Percentiles rank a stretch among this genome's conserved stretches.
These are phyloP conservation scores for Leptodactylus fallax DNA, from an alignment of 2,797 vertebrate species.

Conservation along the genomic window DNA sequence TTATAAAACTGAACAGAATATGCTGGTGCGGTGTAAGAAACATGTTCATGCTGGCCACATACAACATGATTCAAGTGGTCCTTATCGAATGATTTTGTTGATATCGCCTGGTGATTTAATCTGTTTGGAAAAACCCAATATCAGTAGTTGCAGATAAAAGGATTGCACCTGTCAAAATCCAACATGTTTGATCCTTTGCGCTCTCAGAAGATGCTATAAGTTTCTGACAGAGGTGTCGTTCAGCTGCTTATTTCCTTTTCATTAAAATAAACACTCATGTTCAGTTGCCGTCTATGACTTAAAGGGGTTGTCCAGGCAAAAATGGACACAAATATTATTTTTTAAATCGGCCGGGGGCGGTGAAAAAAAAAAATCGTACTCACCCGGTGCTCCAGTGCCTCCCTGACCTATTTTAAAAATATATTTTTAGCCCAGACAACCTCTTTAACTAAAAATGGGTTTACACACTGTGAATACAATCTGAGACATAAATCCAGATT, in stretches of 20 bases:
- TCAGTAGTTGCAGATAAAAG: not conserved
- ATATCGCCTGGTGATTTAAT: no score
- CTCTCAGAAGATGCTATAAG: not conserved
- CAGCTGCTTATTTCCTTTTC: not conserved
- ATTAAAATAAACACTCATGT: not conserved
- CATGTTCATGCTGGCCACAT: not conserved
- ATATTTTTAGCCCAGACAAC: no score
- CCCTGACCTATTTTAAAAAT: no score
- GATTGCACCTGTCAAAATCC: not conserved
- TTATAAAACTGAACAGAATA: not conserved
- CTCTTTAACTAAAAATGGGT: not conserved
- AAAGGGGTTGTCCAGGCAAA: no score
- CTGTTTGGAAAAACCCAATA: no score
- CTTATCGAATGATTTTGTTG: not conserved
- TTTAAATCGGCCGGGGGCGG: no score
- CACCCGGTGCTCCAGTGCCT: no score
- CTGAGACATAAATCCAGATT: not conserved
- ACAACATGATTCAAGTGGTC: not conserved
- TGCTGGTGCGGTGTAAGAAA: not conserved
- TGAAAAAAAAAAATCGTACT: no score
- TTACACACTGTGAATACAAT: not conserved
- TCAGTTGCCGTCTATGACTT: no score
- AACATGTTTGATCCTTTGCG: not conserved
- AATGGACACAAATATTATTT: no score
- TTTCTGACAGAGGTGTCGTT: not conserved